These are phyloP conservation scores for Drosophila maculinotata DNA, from an alignment of 2,888 invertebrate species.

Conservation along the genomic window DNA sequence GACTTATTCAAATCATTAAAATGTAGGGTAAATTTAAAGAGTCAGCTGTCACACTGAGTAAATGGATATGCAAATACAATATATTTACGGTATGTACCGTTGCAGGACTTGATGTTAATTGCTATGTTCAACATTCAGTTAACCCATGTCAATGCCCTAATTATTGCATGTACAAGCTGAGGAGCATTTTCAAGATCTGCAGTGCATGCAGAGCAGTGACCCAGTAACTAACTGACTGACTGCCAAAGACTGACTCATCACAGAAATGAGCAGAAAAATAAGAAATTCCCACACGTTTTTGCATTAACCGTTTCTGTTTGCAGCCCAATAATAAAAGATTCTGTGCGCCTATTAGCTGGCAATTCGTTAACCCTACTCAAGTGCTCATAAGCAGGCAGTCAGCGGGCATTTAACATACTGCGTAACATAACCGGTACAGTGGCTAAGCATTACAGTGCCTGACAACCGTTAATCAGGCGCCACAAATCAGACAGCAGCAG, in stretches of 20 bases:
- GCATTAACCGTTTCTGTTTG: no score
- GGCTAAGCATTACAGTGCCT: slow-evolving; percentile 44
- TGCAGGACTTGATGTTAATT: slow-evolving; percentile 36
- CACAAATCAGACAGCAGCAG: slow-evolving; percentile 65
- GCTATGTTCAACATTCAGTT: slow-evolving; percentile 20
- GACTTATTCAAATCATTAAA: no score
- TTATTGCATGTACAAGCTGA: slow-evolving; percentile 12
- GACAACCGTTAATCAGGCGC: slow-evolving; percentile 77
- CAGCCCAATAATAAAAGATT: slow-evolving; percentile 6
- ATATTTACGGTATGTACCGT: slow-evolving; percentile 22
- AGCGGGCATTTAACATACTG: slow-evolving; percentile 43
- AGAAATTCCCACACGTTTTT: slow-evolving; percentile 36
- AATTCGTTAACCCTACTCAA: slow-evolving; percentile 68
- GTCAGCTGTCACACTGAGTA: neutral
- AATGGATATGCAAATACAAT: neutral
- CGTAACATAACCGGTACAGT: slow-evolving; percentile 47
- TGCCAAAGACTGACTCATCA: slow-evolving; percentile 35
- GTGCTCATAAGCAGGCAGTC: slow-evolving; percentile 36
- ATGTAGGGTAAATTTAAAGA: slow-evolving; percentile 3
- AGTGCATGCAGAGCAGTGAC: slow-evolving; percentile 48
- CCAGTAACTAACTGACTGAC: slow-evolving; percentile 48
- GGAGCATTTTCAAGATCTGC: slow-evolving; percentile 17
- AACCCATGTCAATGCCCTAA: slow-evolving; percentile 38
- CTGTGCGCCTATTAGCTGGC: slow-evolving; percentile 53
- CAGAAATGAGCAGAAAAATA: slow-evolving; percentile 6